phyloP scores from a whole-genome alignment of 2,888 invertebrate species.

The Liopterus haemorrhoidalis region DNA sequence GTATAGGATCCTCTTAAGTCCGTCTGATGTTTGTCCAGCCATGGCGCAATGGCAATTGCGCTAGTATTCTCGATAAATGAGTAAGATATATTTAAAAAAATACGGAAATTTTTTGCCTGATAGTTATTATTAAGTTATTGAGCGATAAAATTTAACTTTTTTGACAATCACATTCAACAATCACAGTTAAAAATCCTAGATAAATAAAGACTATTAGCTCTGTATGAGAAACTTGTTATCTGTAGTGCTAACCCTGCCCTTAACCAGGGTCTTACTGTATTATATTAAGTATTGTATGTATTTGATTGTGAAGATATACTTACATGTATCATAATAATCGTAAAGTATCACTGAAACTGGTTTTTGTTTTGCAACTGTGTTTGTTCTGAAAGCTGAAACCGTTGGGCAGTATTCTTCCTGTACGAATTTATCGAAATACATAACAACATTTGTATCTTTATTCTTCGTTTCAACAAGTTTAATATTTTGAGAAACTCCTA shows the following conservation, averaged over 20 bases:
- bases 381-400: constrained; percentile 73
- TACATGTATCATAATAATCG: constrained; percentile 90
- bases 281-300: background rate
- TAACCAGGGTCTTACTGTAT: no score
- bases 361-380: constrained; percentile 79
- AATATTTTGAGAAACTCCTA: constrained; percentile 53
- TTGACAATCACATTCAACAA: background rate
- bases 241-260: no score
- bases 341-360: constrained; percentile 79
- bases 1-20: no score
- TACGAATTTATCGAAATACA: constrained; percentile 67
- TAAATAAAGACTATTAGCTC: no score
- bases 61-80: no score
- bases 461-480: constrained; percentile 65
- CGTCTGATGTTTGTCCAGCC: no score
- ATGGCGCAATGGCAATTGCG: no score
- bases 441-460: constrained; percentile 57
- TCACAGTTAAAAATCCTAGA: no score
- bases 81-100: no score
- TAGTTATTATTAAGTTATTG: no score
- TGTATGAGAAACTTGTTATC: no score
- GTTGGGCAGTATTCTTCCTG: constrained; percentile 70
- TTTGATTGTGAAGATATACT: constrained; percentile 42
- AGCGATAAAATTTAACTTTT: background rate
- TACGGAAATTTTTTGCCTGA: no score